Conservation (phyloP, 1,140 invertebrate species). For the Drosophila orosa region DNA sequence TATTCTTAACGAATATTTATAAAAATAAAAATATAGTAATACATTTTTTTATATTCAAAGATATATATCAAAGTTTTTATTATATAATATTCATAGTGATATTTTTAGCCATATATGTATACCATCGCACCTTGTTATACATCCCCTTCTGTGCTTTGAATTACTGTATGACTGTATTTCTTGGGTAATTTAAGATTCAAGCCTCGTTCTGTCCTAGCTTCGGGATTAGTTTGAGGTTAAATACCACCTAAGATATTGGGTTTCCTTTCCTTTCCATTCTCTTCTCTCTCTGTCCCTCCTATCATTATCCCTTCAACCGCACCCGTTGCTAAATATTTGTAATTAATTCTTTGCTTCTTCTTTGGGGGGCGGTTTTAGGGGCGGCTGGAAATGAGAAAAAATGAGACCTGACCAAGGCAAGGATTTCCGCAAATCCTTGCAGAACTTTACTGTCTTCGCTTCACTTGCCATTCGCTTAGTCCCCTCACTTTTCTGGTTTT, state of each 20-base stretch:
- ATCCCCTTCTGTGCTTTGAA: background rate
- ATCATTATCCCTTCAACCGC: slow-evolving; percentile 5
- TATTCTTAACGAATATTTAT: background rate
- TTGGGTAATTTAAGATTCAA: background rate
- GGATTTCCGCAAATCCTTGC: slow-evolving; percentile 21
- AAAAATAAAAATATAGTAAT: background rate
- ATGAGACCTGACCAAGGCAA: slow-evolving; percentile 9
- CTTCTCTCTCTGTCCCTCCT: background rate
- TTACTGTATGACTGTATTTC: background rate
- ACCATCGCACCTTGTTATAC: background rate
- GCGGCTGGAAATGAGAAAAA: slow-evolving; percentile 20
- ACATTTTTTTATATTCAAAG: background rate
- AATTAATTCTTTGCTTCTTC: slow-evolving; percentile 18
- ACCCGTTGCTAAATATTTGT: slow-evolving; percentile 22
- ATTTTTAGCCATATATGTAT: too few relatives aligned
- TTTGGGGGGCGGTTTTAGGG: slow-evolving; percentile 14
- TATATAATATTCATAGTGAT: background rate
- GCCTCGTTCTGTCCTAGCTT: background rate
- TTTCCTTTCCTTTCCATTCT: slow-evolving; percentile 17
- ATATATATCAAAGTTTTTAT: background rate
- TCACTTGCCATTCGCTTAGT: slow-evolving; percentile 20
- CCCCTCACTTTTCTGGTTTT: background rate
- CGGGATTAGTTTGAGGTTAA: slow-evolving; percentile 17
- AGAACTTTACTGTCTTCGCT: slow-evolving; percentile 32
- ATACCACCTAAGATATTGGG: slow-evolving; percentile 11